Conservation (phyloP, 2,888 invertebrate genomes). For the Pegoplata infirma region DNA sequence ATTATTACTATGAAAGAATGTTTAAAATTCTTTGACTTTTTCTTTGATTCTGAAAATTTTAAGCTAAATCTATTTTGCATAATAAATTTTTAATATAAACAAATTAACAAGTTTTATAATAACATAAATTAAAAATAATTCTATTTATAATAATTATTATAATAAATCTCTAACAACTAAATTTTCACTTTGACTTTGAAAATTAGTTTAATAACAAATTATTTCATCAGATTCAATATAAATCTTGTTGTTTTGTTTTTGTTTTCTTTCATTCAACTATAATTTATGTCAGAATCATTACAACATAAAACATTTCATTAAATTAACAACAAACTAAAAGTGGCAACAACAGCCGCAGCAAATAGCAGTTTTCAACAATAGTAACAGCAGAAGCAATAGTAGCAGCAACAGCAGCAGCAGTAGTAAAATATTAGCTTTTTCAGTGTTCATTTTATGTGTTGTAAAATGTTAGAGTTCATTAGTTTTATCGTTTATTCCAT, state of each 20-base stretch:
- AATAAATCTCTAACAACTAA: background rate
- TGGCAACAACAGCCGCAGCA: background rate
- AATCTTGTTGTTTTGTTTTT: background rate
- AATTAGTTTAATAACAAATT: background rate
- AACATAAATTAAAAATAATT: too few species aligned
- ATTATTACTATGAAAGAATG: too few species aligned
- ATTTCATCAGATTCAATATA: background rate
- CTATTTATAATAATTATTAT: background rate
- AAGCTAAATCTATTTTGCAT: too few species aligned
- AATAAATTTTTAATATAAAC: too few species aligned
- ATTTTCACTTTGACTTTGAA: background rate
- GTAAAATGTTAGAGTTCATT: slow-evolving; percentile 39
- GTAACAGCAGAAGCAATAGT: background rate
- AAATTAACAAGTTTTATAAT: too few species aligned
- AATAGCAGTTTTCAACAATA: too few species aligned
- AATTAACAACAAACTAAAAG: background rate
- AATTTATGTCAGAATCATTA: background rate
- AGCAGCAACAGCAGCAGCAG: background rate
- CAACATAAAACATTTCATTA: background rate
- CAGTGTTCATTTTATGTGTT: background rate
- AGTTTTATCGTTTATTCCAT: slow-evolving; percentile 15
- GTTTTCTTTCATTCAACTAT: too few species aligned
- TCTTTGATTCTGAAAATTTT: too few species aligned
- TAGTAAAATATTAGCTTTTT: background rate
- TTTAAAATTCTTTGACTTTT: too few species aligned